Evolutionary conservation across 2,797 vertebrate species (phyloP).

Genomic region (Coccyzus lansbergi): DNA sequence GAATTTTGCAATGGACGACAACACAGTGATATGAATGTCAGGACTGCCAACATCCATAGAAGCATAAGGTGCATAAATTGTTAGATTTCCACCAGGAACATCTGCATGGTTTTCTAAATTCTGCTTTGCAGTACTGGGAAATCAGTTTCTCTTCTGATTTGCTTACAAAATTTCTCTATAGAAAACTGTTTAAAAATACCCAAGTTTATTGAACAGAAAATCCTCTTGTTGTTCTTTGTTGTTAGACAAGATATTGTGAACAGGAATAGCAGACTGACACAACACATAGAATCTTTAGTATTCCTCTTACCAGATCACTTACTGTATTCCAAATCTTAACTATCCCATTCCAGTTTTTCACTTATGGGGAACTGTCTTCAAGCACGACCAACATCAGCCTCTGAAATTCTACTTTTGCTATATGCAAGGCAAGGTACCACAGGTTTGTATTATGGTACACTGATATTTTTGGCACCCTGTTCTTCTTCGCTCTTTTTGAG

Average conservation of each 20-base stretch:
- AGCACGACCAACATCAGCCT: not conserved
- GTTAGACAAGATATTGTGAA: not conserved
- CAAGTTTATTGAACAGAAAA: not conserved
- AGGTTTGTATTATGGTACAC: not conserved
- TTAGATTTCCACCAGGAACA: not conserved
- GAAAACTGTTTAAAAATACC: not conserved
- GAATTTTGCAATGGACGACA: not conserved
- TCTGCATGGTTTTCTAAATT: not conserved
- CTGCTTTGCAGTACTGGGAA: not conserved
- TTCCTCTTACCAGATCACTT: not conserved
- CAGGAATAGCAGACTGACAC: not conserved
- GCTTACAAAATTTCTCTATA: not conserved
- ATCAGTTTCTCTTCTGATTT: not conserved
- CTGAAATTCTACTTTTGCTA: not conserved
- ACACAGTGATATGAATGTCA: not conserved
- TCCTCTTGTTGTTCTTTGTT: not conserved
- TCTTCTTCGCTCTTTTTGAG: not conserved
- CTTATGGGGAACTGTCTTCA: not conserved
- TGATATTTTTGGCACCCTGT: not conserved
- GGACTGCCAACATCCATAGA: not conserved
- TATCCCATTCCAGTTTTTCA: not conserved
- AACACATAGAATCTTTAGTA: not conserved
- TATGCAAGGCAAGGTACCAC: not conserved
- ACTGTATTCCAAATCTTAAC: not conserved
- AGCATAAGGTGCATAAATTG: not conserved